phyloP scores from a whole-genome alignment of 1,140 invertebrate genomes.

The Rhysida immarginata region DNA sequence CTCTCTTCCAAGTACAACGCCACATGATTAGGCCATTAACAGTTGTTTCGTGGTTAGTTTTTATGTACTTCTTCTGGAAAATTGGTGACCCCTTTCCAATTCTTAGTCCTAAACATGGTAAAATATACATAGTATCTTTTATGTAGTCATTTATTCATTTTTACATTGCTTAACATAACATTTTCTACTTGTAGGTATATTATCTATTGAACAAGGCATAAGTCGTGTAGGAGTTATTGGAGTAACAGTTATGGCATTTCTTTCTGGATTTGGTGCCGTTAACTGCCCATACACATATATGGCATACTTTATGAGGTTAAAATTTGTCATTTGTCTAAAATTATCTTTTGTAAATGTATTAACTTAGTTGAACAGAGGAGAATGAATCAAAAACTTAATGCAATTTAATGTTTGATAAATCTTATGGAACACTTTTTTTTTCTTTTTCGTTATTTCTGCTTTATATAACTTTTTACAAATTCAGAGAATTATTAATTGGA shows the following conservation, averaged over 20 bases:
- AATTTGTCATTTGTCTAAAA: too few species aligned
- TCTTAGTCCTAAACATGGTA: slow-evolving; percentile 74
- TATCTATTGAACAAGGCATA: slow-evolving; percentile 62
- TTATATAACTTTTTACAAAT: too few species aligned
- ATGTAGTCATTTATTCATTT: too few species aligned
- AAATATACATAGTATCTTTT: slow-evolving; percentile 63
- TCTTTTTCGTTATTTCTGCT: too few species aligned
- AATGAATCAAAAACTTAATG: too few species aligned
- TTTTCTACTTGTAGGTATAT: slow-evolving; percentile 29
- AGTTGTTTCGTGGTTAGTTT: slow-evolving; percentile 70
- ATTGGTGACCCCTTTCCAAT: slow-evolving; percentile 98
- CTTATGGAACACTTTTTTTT: too few species aligned
- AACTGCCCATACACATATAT: slow-evolving; percentile 99
- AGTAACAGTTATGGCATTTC: slow-evolving; percentile 97
- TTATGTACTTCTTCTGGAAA: slow-evolving; percentile 97
- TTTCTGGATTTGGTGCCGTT: slow-evolving; percentile 99
- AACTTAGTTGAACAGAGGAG: too few species aligned
- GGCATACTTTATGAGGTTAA: slow-evolving; percentile 91
- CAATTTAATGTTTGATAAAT: too few species aligned
- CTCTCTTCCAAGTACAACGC: slow-evolving; percentile 47
- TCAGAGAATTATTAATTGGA: too few species aligned
- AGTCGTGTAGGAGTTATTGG: slow-evolving; percentile 92
- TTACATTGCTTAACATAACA: too few species aligned
- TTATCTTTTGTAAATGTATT: too few species aligned
- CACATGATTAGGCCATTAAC: slow-evolving; percentile 66